phyloP scores from a whole-genome alignment of 1,140 invertebrate species.

The Leptopilina clavipes region DNA sequence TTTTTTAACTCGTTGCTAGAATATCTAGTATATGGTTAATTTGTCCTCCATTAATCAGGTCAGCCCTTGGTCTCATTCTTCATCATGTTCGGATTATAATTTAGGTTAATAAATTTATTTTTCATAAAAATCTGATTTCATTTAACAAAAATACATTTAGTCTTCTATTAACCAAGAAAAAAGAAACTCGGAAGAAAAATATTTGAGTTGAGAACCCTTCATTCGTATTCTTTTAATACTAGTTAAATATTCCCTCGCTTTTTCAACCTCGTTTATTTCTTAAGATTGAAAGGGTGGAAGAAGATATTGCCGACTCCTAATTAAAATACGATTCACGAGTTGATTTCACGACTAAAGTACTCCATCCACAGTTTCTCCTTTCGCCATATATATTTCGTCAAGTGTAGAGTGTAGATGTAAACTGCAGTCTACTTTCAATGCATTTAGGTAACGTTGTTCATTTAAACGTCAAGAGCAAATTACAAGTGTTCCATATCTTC shows the following conservation, averaged over 20 bases:
- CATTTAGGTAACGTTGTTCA: constrained; percentile 1
- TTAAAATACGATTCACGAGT: constrained; percentile 50
- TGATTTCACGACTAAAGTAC: constrained; percentile 7
- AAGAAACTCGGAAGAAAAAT: not conserved
- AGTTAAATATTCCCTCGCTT: not conserved
- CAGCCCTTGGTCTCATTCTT: too few relatives aligned
- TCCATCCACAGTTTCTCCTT: not conserved
- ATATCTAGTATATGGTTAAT: too few relatives aligned
- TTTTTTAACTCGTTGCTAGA: too few relatives aligned
- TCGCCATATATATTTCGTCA: constrained; percentile 3
- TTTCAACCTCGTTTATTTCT: constrained; percentile 20
- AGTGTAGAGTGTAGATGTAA: not conserved
- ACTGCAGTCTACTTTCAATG: constrained; percentile 9
- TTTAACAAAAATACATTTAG: not conserved
- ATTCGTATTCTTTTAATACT: not conserved
- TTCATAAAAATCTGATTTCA: not conserved
- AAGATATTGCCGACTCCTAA: constrained; percentile 40
- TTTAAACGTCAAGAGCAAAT: constrained; percentile 9
- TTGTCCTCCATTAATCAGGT: too few relatives aligned
- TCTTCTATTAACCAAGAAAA: not conserved
- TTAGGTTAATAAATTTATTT: not conserved
- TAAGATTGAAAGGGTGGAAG: not conserved
- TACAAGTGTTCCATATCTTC: constrained; percentile 23
- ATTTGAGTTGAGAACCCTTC: not conserved
- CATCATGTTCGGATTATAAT: too few relatives aligned